Evolutionary conservation across 2,113 vertebrate species (phyloP).

Genomic region (Turdus rufiventris): DNA sequence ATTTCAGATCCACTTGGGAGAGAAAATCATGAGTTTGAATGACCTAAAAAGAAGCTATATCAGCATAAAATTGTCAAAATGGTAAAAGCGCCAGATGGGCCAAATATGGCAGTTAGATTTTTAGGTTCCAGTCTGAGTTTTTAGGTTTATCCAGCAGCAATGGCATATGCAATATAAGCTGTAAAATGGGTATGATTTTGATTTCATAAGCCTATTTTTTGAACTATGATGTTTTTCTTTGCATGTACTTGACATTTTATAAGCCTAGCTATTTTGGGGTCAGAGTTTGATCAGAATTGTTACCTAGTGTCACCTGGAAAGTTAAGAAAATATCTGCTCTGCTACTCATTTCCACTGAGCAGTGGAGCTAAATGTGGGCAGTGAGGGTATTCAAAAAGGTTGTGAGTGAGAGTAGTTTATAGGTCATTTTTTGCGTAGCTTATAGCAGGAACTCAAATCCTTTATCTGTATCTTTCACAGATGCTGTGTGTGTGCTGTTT

Average conservation of each 20-base stretch:
- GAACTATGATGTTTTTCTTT: background rate
- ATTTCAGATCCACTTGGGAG: slow-evolving; percentile 60
- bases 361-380: background rate
- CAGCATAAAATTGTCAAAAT: slow-evolving; percentile 40
- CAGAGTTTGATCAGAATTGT: background rate
- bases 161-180: background rate
- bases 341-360: background rate
- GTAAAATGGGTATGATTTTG: background rate
- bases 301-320: background rate
- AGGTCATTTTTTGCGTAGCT: background rate
- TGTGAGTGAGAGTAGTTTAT: background rate
- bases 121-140: background rate
- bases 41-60: slow-evolving; percentile 35
- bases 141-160: background rate
- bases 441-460: background rate
- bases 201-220: background rate
- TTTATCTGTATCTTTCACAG: background rate
- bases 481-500: background rate
- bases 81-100: slow-evolving; percentile 26
- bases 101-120: background rate
- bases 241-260: background rate
- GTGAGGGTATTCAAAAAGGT: background rate
- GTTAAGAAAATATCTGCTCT: background rate
- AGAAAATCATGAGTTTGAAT: slow-evolving; percentile 1
- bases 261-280: background rate